Evolutionary conservation across 2,797 vertebrate species (phyloP), one percentile per base, ranked within the genome.

Genomic region (Ptychadena robeensis): DNA sequence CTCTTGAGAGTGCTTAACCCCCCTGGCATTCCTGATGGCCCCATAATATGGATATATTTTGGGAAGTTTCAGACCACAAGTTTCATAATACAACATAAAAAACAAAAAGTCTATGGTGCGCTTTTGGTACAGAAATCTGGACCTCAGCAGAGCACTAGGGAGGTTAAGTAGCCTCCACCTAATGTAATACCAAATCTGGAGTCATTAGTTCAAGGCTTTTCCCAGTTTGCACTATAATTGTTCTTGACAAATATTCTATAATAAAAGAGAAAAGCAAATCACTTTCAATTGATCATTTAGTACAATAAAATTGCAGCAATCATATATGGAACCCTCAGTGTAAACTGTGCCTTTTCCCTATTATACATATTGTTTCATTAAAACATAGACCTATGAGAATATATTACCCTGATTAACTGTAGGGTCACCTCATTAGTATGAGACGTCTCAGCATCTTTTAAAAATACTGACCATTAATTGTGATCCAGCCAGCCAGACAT

Each of bases 361-460:
- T 32, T 73, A 73, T 9, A 59, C 31, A 73, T 53, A 73, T 59
- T 18, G 44, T 73, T 57, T 73, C 44, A 59, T 25, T 31, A 57
- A 61, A 59, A 22, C 34, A 34, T 57, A 57, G 30, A 35, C 31
- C 14, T 32, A 59, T 57, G 48, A 73, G 31, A 73, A 73, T 57
- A 57, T 57, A 59, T 44, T 73, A 34, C 44, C 53, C 30, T 57
- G 31, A 73, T 73, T 73, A 57, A 73, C 71, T 73, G 15, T 31
- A 73, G 71, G 48, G 28, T 78, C 37, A 78, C 32, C 38, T 67
- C 75, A 34, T 78, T 78, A 65, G 37, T 27, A 63, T 31, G 27
- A 44, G 70, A 48, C 28, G 30, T 40, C 28, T 32, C 25, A 65
- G 74, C 61, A 78, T 67, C 10, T 32, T 38, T 67, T 48, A 67